A percentile compares a stretch with the other conserved stretches of the same genome.
Evolutionary conservation across 2,113 vertebrate species (phyloP).

Genomic region (Saimiri boliviensis): DNA sequence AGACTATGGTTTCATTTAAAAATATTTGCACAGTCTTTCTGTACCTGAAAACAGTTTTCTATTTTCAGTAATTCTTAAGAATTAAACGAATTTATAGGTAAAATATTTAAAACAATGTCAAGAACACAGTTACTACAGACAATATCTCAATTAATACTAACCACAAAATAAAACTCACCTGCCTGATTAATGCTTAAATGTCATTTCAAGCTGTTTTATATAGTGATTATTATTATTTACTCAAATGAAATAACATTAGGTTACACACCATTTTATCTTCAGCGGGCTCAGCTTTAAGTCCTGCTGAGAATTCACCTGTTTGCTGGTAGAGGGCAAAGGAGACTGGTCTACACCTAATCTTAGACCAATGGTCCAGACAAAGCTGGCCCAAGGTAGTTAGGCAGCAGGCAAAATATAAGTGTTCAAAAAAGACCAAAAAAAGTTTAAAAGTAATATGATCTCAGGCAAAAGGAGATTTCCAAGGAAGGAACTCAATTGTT

Average conservation of each 20-base stretch:
- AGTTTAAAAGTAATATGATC: background rate
- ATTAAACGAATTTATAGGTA: background rate
- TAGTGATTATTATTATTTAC: background rate
- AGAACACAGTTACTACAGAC: background rate
- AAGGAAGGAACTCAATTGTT: background rate
- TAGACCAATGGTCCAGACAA: too few relatives aligned
- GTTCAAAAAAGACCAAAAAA: background rate
- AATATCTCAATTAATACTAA: background rate
- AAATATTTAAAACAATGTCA: background rate
- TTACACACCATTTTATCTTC: background rate
- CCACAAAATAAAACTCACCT: background rate
- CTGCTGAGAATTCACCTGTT: background rate
- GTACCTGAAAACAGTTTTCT: background rate
- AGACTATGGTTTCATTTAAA: background rate
- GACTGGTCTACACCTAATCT: background rate
- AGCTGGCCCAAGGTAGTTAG: too few relatives aligned
- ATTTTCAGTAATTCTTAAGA: background rate
- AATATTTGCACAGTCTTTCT: background rate
- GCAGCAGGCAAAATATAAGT: background rate
- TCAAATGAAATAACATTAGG: background rate
- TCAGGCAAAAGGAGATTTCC: background rate
- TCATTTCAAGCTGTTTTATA: background rate
- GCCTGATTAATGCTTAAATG: background rate
- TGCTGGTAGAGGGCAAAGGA: background rate
- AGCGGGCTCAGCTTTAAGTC: background rate